These are phyloP conservation scores for Zaprionus nigranus DNA, from an alignment of 1,140 invertebrate species.

Conservation along the genomic window DNA sequence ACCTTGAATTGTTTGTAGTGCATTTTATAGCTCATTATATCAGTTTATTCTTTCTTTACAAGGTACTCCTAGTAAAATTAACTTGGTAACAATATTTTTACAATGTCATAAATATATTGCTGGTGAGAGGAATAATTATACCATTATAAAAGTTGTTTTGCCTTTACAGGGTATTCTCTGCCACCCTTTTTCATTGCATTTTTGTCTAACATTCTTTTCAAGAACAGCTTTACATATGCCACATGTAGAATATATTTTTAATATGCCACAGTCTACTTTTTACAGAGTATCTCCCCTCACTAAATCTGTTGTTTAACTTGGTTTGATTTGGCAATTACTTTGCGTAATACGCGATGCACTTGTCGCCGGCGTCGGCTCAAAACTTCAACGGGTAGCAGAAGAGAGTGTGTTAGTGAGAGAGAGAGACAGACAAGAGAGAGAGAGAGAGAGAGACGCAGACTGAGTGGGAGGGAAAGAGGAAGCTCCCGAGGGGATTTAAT, in stretches of 20 bases:
- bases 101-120: too few relatives aligned
- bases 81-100: too few relatives aligned
- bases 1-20: not conserved
- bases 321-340: conserved; percentile 52
- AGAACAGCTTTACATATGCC: too few relatives aligned
- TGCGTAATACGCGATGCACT: conserved; percentile 51
- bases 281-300: conserved; percentile 17
- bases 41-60: too few relatives aligned
- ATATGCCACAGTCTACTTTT: not conserved
- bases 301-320: conserved; percentile 8
- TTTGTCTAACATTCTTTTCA: too few relatives aligned
- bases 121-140: too few relatives aligned
- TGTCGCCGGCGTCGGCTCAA: conserved; percentile 27
- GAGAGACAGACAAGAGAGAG: not conserved
- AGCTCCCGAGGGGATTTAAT: conserved; percentile 31
- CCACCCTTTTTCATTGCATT: too few relatives aligned
- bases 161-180: too few relatives aligned
- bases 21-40: not conserved
- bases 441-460: not conserved
- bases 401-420: not conserved
- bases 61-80: too few relatives aligned
- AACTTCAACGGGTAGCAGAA: not conserved
- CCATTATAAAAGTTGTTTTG: too few relatives aligned
- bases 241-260: too few relatives aligned
- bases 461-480: not conserved